Evolutionary conservation across 2,113 vertebrate genomes (phyloP), one percentile per base, ranked within the genome.

Genomic region (Chaenocephalus aceratus): DNA sequence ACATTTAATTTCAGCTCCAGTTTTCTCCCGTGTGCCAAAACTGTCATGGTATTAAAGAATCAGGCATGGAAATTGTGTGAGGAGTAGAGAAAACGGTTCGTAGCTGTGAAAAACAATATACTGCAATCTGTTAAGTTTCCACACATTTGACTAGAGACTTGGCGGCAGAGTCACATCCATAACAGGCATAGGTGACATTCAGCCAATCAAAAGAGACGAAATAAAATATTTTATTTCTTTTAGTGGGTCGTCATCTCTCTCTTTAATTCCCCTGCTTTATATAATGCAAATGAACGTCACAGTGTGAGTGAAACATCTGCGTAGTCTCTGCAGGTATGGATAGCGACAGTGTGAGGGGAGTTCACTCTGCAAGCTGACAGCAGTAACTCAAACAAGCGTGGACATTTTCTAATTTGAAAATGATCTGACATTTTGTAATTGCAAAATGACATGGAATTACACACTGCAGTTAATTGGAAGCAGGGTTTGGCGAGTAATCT

Each of bases 371-470:
- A 53, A 71, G 65, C 64, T 62, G 71, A 34, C 46, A 34, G 69
- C 53, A 63, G 61, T 72, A 36, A 72, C 30, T 62, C 4, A 34
- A 79, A 67, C 66, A 68, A 4, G 15, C 41, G 62, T 5, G 72
- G 83, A 78, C 72, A 58, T 79, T 86, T 77, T 74, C 49, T 72
- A 79, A 75, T 82, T 71, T 52, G 60, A 57, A 79, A 72, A 75
- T 36, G 41, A 57, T 73, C 57, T 18, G 72, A 72, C 68, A 58
- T 58, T 81, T 69, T 74, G 34, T 57, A 46, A 82, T 65, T 82
- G 72, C 80, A 13, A 86, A 88, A 79, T 83, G n/a, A 72, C 71
- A 61, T 9, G 15, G 62, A 77, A 80, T 91, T 58, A 82, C 48
- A 61, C 83, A 65, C 62, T 36, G 66, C 56, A 58, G 59, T 64